Conservation (phyloP, 2,797 vertebrate species). For the Sandelia bainsii region DNA sequence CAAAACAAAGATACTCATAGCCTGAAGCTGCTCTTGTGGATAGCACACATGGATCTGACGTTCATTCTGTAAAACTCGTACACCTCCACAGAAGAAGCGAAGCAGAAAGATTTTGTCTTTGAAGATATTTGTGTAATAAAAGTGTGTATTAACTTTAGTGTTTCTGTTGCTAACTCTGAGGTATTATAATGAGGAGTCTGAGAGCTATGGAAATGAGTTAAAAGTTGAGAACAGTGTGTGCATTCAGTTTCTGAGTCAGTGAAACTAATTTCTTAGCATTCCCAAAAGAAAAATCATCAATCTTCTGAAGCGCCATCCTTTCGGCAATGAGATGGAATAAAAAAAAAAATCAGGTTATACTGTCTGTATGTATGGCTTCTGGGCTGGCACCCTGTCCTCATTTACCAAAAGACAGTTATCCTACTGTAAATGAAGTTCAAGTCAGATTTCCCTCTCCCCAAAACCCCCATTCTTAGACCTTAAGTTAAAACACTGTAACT, state of each 20-base stretch:
- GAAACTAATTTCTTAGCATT: constrained; percentile 59
- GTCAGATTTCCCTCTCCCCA: constrained; percentile 15
- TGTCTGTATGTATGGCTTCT: constrained; percentile 27
- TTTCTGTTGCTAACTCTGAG: constrained; percentile 21
- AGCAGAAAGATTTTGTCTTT: constrained; percentile 38
- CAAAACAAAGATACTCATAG: constrained; percentile 60
- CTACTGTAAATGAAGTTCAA: constrained; percentile 39
- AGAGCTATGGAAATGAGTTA: constrained; percentile 66
- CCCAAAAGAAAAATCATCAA: constrained; percentile 55
- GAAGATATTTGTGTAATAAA: constrained; percentile 28
- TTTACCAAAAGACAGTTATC: constrained; percentile 46
- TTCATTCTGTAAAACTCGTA: constrained; percentile 19
- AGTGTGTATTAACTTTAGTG: constrained; percentile 5
- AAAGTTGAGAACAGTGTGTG: constrained; percentile 33
- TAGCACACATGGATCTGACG: constrained; percentile 32
- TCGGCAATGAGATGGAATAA: constrained; percentile 5
- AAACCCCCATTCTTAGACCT: constrained; percentile 8
- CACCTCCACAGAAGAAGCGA: constrained; percentile 36
- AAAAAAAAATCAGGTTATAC: constrained; percentile 41
- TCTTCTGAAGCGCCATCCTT: constrained; percentile 54
- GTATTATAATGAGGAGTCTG: constrained; percentile 39
- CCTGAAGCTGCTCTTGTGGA: constrained; percentile 39
- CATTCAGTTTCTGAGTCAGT: constrained; percentile 38
- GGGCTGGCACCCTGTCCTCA: constrained; percentile 46
- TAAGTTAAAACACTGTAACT: constrained; percentile 18